Evolutionary conservation across 2,113 vertebrate genomes (phyloP).

Genomic region (Leptocoma aspasia): DNA sequence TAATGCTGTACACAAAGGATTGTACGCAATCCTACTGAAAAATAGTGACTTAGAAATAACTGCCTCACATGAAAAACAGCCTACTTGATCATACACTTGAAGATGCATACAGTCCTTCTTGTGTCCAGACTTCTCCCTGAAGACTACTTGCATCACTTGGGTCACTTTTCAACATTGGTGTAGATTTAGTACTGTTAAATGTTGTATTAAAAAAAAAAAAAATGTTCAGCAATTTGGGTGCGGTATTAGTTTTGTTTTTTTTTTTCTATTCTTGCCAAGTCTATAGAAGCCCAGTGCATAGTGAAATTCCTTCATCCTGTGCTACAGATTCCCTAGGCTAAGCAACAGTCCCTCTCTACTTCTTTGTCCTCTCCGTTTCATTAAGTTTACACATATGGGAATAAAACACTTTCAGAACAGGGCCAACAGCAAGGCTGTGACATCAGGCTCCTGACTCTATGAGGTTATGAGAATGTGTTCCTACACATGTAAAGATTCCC

Average conservation of each 20-base stretch:
- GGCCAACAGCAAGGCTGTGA: not conserved
- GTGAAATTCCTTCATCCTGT: not conserved
- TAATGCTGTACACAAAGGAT: not conserved
- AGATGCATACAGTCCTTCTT: not conserved
- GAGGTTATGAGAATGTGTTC: not conserved
- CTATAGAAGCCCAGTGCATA: not conserved
- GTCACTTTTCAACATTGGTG: not conserved
- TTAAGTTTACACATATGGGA: not conserved
- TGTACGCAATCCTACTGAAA: not conserved
- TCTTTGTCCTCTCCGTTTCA: not conserved
- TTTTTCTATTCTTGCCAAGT: not conserved
- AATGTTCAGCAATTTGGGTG: not conserved
- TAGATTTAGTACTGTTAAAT: not conserved
- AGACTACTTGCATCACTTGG: not conserved
- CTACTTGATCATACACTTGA: not conserved
- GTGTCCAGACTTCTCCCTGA: not conserved
- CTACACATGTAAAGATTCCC: not conserved
- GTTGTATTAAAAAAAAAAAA: not conserved
- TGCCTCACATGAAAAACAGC: not conserved
- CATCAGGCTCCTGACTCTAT: not conserved
- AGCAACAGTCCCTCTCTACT: not conserved
- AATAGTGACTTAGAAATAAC: not conserved
- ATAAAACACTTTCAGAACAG: not conserved
- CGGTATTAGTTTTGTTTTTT: not conserved
- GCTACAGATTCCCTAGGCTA: not conserved